These are phyloP conservation scores for Rhadina sibilatrix DNA, from an alignment of 2,113 vertebrate species.

Conservation along the genomic window DNA sequence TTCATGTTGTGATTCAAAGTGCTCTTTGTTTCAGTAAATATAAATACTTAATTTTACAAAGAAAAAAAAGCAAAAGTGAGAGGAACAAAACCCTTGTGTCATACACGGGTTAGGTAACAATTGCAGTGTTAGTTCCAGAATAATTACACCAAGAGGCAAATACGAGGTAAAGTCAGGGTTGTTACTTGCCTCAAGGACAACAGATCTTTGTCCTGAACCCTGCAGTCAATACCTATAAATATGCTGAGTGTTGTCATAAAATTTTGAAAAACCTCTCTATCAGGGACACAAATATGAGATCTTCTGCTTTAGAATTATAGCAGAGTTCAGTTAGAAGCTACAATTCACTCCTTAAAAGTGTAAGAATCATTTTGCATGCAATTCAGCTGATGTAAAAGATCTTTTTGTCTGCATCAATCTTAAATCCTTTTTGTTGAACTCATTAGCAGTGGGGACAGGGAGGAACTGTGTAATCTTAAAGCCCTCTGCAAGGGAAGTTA, in stretches of 20 bases:
- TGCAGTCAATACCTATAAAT: conserved; percentile 37
- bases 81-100: neutral
- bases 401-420: neutral
- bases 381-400: neutral
- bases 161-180: conserved; percentile 34
- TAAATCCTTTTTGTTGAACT: conserved; percentile 6
- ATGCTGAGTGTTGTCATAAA: conserved; percentile 15
- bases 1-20: conserved; percentile 29
- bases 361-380: neutral
- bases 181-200: conserved; percentile 33
- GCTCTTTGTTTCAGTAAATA: conserved; percentile 42
- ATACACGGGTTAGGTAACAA: neutral
- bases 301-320: neutral
- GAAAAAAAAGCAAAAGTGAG: neutral
- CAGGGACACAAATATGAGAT: neutral
- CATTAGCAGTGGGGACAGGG: neutral
- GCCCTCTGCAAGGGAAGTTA: neutral
- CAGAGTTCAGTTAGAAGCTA: neutral
- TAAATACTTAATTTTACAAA: conserved; percentile 4
- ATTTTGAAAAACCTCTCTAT: neutral
- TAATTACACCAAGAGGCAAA: neutral
- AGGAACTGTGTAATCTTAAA: neutral
- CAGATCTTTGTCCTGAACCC: conserved; percentile 36
- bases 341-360: neutral
- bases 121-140: neutral